These are phyloP conservation scores for Tillus elongatus DNA, from an alignment of 2,888 invertebrate genomes.

Conservation along the genomic window DNA sequence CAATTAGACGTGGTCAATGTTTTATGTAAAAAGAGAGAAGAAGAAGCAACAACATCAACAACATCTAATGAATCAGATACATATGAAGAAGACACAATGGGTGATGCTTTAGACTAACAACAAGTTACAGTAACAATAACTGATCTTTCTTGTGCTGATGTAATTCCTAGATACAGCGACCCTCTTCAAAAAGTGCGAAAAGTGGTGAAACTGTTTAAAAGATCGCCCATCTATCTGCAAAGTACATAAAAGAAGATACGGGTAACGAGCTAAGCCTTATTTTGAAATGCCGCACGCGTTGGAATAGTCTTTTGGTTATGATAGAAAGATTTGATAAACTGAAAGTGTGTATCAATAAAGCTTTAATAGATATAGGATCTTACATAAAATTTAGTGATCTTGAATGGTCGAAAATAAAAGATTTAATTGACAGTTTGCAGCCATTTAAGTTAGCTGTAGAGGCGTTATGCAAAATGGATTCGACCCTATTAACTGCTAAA, in stretches of 20 bases:
- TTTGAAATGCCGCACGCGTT: constrained; percentile 14
- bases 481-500: constrained; percentile 15
- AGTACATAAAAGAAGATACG: constrained; percentile 18
- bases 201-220: constrained; percentile 19
- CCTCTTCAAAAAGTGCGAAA: constrained; percentile 20
- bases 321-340: constrained; percentile 17
- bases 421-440: constrained; percentile 4
- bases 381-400: constrained; percentile 10
- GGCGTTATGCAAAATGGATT: constrained; percentile 11
- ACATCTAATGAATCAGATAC: constrained; percentile 10
- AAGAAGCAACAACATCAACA: constrained; percentile 9
- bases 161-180: constrained; percentile 17
- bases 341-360: too few species aligned
- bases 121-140: constrained; percentile 9
- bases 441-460: constrained; percentile 9
- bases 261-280: constrained; percentile 18
- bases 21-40: constrained; percentile 18
- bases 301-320: constrained; percentile 19
- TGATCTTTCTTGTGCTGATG: constrained; percentile 10
- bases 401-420: constrained; percentile 12
- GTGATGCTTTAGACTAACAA: constrained; percentile 6
- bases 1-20: constrained; percentile 21
- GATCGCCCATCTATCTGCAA: constrained; percentile 18
- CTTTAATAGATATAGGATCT: too few species aligned
- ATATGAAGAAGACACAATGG: constrained; percentile 1